phyloP scores from a whole-genome alignment of 2,113 vertebrate genomes.

The Todiramphus saurophagus region DNA sequence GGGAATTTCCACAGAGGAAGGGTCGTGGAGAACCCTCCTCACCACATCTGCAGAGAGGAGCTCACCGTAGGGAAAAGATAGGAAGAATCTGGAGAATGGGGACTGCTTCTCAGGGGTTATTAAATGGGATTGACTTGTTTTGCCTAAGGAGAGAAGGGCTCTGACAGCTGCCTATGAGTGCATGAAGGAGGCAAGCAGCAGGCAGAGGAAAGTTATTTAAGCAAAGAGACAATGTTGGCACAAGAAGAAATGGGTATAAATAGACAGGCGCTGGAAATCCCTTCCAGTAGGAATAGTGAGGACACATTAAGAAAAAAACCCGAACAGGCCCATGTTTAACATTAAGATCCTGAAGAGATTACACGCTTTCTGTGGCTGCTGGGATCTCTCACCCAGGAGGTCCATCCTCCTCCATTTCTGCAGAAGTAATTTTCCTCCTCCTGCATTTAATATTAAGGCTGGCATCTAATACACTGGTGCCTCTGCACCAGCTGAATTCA shows the following conservation, averaged over 20 bases:
- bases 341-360: slow-evolving; percentile 36
- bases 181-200: slow-evolving; percentile 68
- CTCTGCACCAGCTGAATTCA: background rate
- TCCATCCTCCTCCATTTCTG: background rate
- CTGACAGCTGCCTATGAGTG: slow-evolving; percentile 28
- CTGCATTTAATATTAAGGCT: background rate
- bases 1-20: background rate
- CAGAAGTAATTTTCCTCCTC: background rate
- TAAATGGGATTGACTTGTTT: slow-evolving; percentile 14
- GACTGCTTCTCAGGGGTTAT: background rate
- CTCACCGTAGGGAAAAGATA: background rate
- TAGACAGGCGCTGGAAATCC: slow-evolving; percentile 58
- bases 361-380: background rate
- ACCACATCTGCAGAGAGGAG: background rate
- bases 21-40: background rate
- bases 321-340: background rate
- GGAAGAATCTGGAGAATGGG: background rate
- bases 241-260: slow-evolving; percentile 63
- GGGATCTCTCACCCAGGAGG: background rate
- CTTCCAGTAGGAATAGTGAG: slow-evolving; percentile 65
- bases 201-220: slow-evolving; percentile 65
- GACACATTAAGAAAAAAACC: slow-evolving; percentile 36
- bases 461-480: background rate
- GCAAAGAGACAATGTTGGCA: slow-evolving; percentile 64
- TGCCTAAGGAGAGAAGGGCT: slow-evolving; percentile 12